These are phyloP conservation scores for Latrodectus geometricus DNA, from an alignment of 1,140 invertebrate species.

Conservation along the genomic window DNA sequence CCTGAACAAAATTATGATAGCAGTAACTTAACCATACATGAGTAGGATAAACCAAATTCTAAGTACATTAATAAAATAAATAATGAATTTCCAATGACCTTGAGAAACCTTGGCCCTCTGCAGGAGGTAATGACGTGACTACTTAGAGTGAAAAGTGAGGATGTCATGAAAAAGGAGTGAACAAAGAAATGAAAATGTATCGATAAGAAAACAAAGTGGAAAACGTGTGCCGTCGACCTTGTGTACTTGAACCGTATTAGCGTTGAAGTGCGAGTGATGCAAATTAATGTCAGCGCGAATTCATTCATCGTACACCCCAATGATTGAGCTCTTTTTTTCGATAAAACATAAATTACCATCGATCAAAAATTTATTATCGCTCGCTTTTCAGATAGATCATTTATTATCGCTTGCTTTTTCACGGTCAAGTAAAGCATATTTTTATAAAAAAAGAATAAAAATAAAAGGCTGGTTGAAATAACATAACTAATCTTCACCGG, in stretches of 20 bases:
- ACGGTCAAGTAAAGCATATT: too few species aligned
- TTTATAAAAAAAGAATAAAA: too few species aligned
- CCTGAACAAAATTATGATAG: neutral
- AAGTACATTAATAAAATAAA: neutral
- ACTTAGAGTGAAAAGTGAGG: constrained; percentile 33
- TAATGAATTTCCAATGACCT: constrained; percentile 13
- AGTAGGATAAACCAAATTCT: neutral
- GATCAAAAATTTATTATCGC: too few species aligned
- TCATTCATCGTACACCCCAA: too few species aligned
- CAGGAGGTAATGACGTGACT: too few species aligned
- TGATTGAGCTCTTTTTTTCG: too few species aligned
- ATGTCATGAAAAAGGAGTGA: constrained; percentile 5
- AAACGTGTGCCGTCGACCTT: constrained; percentile 21
- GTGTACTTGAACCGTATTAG: constrained; percentile 45
- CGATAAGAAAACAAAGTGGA: neutral
- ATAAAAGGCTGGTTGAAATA: too few species aligned
- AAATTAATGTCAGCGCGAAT: neutral
- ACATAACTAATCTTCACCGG: too few species aligned
- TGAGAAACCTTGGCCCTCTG: constrained; percentile 24
- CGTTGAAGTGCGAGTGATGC: neutral
- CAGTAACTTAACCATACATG: neutral
- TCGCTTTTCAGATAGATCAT: too few species aligned
- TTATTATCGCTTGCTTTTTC: too few species aligned
- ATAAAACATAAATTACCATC: too few species aligned
- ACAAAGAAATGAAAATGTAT: neutral